Evolutionary conservation across 2,113 vertebrate genomes (phyloP).

Genomic region (Pachypanchax playfairii): DNA sequence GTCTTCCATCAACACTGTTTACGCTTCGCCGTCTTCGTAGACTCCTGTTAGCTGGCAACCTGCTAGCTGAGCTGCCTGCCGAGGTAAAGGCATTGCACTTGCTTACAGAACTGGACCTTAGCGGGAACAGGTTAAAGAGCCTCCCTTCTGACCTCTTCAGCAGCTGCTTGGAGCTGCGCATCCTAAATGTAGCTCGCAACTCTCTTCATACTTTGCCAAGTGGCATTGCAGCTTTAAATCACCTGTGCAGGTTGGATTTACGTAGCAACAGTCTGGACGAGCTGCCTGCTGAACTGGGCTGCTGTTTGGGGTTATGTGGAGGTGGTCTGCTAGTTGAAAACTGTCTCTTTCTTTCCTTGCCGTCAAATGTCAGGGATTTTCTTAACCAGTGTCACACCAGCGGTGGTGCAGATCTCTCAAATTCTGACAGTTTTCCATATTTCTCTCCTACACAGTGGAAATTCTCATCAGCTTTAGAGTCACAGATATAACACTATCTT

Average conservation of each 20-base stretch:
- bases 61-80: constrained; percentile 69
- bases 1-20: constrained; percentile 76
- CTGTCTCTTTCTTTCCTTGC: constrained; percentile 75
- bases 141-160: constrained; percentile 74
- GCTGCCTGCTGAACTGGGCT: constrained; percentile 75
- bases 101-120: constrained; percentile 76
- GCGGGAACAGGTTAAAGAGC: constrained; percentile 73
- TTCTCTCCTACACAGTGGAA: constrained; percentile 75
- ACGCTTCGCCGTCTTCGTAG: constrained; percentile 71
- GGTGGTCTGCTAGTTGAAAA: constrained; percentile 77
- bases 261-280: constrained; percentile 76
- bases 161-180: constrained; percentile 69
- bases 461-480: constrained; percentile 77
- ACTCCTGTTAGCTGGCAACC: constrained; percentile 78
- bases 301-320: constrained; percentile 71
- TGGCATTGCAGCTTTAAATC: constrained; percentile 56
- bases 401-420: constrained; percentile 31
- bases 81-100: constrained; percentile 70
- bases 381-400: constrained; percentile 44
- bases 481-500: constrained; percentile 65
- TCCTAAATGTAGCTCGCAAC: constrained; percentile 74
- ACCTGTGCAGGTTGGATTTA: constrained; percentile 74
- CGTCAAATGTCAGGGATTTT: constrained; percentile 62
- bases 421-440: constrained; percentile 71
- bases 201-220: constrained; percentile 63